Evolutionary conservation across 2,797 vertebrate species (phyloP).

Genomic region (Oreortyx pictus): DNA sequence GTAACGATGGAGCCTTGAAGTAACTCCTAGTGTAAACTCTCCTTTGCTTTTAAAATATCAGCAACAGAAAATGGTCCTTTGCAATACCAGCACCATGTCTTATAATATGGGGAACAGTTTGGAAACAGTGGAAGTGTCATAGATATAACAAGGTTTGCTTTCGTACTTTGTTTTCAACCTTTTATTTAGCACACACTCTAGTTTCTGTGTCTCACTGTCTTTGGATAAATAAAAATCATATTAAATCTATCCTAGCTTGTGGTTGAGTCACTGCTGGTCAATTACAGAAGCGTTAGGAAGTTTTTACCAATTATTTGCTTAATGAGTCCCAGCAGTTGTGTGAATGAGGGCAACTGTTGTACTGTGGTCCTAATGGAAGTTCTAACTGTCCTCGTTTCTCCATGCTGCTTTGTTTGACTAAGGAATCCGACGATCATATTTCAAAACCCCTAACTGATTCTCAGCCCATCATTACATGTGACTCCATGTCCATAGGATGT

Average conservation of each 20-base stretch:
- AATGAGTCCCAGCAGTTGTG: neutral
- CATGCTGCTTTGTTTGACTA: neutral
- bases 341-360: neutral
- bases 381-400: slow-evolving; percentile 16
- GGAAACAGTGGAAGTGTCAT: neutral
- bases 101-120: neutral
- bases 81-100: neutral
- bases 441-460: slow-evolving; percentile 44
- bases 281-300: neutral
- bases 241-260: neutral
- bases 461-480: slow-evolving; percentile 36
- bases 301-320: neutral
- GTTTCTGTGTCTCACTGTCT: neutral
- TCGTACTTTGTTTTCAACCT: neutral
- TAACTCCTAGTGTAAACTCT: neutral
- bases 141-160: neutral
- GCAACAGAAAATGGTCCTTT: neutral
- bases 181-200: neutral
- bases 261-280: neutral
- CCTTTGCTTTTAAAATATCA: neutral
- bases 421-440: slow-evolving; percentile 69
- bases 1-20: slow-evolving; percentile 3
- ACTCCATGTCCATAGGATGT: neutral
- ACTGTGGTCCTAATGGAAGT: neutral
- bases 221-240: neutral